phyloP scores from a whole-genome alignment of 2,113 vertebrate species.

The Narcine bancroftii region DNA sequence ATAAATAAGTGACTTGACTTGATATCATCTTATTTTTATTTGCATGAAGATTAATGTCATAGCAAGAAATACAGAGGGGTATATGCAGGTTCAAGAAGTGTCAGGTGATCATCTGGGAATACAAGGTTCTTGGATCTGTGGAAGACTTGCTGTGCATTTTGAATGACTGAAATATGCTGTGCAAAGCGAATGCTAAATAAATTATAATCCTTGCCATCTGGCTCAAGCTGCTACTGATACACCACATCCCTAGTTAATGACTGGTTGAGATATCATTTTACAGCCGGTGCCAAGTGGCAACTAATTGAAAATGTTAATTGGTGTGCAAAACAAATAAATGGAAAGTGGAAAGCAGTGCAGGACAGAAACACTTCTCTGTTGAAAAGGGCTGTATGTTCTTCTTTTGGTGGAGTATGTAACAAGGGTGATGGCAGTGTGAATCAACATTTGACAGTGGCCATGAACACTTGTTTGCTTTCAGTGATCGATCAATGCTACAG shows the following conservation, averaged over 20 bases:
- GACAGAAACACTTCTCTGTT: background rate
- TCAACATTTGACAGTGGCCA: background rate
- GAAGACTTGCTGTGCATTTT: background rate
- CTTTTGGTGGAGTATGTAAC: background rate
- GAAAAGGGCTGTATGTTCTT: background rate
- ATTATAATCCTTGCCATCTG: conserved; percentile 27
- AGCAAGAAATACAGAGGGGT: background rate
- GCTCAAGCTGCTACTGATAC: conserved; percentile 19
- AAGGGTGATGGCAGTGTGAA: background rate
- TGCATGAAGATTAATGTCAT: background rate
- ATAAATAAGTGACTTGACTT: too few relatives aligned
- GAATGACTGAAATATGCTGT: conserved; percentile 3
- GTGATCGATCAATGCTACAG: background rate
- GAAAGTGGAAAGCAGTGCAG: background rate
- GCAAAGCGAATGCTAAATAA: background rate
- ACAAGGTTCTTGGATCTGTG: background rate
- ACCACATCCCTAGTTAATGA: background rate
- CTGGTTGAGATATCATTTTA: conserved; percentile 24
- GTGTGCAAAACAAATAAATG: background rate
- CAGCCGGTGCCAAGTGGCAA: conserved; percentile 1
- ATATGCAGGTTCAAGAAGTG: too few relatives aligned
- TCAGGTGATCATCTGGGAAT: background rate
- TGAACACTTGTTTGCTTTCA: background rate
- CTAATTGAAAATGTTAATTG: conserved; percentile 26
- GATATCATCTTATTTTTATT: background rate